Percentiles rank a stretch among this genome's conserved stretches.
Conservation (phyloP, 2,113 vertebrate species). For the Bufo bufo region DNA sequence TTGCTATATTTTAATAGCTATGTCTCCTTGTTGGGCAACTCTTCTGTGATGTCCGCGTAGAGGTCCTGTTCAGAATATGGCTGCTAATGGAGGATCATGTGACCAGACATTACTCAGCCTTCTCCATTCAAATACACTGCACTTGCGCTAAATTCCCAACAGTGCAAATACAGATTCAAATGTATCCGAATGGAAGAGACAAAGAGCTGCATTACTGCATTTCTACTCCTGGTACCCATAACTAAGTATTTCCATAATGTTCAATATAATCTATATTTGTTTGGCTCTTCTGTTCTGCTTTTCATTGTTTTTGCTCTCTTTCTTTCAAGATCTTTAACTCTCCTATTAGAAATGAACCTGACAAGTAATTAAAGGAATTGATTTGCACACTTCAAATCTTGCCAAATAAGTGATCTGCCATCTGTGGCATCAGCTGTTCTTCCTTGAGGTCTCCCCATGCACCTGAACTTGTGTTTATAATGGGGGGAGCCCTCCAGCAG, state of each 20-base stretch:
- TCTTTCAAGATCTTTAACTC: slow-evolving; percentile 75
- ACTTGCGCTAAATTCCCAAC: too few relatives aligned
- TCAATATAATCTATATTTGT: not conserved
- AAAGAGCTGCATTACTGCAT: not conserved
- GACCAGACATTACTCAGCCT: too few relatives aligned
- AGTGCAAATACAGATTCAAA: too few relatives aligned
- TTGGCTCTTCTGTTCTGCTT: not conserved
- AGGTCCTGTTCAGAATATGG: too few relatives aligned
- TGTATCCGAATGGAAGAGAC: too few relatives aligned
- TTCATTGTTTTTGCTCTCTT: slow-evolving; percentile 58
- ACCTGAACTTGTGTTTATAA: slow-evolving; percentile 66
- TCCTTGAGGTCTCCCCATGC: slow-evolving; percentile 76
- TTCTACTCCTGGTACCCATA: not conserved
- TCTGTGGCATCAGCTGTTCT: slow-evolving; percentile 86
- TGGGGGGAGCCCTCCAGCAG: slow-evolving; percentile 63
- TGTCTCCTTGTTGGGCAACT: too few relatives aligned
- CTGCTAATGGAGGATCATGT: too few relatives aligned
- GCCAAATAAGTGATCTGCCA: slow-evolving; percentile 84
- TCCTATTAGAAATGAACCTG: slow-evolving; percentile 79
- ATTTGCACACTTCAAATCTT: slow-evolving; percentile 84
- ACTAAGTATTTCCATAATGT: not conserved
- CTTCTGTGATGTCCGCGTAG: too few relatives aligned
- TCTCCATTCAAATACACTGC: too few relatives aligned
- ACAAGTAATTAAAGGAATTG: slow-evolving; percentile 92
- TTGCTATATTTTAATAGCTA: too few relatives aligned